A percentile compares a stretch with the other conserved stretches of the same genome.
Evolutionary conservation across 2,113 vertebrate species (phyloP).

Genomic region (Amphiprion percula): DNA sequence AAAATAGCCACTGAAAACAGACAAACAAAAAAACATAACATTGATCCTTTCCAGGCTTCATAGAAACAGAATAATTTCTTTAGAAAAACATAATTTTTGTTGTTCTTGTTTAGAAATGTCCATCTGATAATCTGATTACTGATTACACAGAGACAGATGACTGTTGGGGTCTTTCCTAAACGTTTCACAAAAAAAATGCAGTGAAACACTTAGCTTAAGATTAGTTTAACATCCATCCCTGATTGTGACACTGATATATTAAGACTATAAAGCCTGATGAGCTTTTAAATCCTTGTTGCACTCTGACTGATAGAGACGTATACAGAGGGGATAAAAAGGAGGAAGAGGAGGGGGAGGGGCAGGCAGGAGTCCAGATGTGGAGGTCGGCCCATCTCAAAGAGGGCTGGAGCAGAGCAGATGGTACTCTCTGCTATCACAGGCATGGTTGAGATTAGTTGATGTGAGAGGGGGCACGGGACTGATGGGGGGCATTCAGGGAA

Average conservation of each 20-base stretch:
- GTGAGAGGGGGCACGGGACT: slow-evolving; percentile 58
- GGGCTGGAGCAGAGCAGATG: slow-evolving; percentile 67
- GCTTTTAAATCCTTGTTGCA: slow-evolving; percentile 55
- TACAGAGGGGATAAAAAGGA: slow-evolving; percentile 55
- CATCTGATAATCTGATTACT: background rate
- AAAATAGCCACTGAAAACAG: too few relatives aligned
- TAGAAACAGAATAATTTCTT: too few relatives aligned
- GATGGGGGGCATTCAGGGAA: slow-evolving; percentile 50
- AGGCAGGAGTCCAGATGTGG: slow-evolving; percentile 72
- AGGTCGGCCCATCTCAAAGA: slow-evolving; percentile 57
- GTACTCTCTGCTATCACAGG: slow-evolving; percentile 56
- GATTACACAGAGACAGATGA: background rate
- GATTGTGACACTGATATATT: slow-evolving; percentile 49
- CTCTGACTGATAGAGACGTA: slow-evolving; percentile 37
- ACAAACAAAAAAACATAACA: too few relatives aligned
- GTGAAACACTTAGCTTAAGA: slow-evolving; percentile 18
- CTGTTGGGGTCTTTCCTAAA: background rate
- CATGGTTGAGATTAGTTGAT: slow-evolving; percentile 64
- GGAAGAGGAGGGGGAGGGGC: slow-evolving; percentile 41
- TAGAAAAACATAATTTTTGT: too few relatives aligned
- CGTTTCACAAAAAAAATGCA: slow-evolving; percentile 1
- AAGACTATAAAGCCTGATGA: slow-evolving; percentile 56
- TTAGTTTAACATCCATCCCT: slow-evolving; percentile 30
- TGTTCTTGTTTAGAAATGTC: too few relatives aligned
- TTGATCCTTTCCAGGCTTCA: too few relatives aligned